Base-by-base conservation (phyloP, 2,113 vertebrate species). In the Pseudonaja textilis region DNA sequence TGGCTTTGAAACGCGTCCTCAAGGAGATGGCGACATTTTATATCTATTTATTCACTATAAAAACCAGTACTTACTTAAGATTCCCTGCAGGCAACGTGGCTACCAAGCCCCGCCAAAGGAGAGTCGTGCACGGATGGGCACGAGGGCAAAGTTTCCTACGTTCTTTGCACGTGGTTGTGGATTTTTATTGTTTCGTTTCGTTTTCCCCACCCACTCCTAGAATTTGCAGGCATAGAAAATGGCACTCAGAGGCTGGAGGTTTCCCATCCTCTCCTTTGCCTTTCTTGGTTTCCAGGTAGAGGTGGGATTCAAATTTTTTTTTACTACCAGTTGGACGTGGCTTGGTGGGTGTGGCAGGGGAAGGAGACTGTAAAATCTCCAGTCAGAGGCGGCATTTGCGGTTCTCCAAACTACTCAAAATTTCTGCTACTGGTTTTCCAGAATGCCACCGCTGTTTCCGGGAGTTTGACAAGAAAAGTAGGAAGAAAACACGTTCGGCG, bases 61-160 rank as follows among this genome's bases (percentile, higher is more conserved):
- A 50, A 98, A 25, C 39, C n/a, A 98, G 92, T 50, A 12, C 88
- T 55, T 87, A 87, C 86, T 74, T 96, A 96, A 95, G 96, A 96
- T 96, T 96, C 96, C 96, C 95, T 96, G 96, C 96, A 96, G 96
- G 96, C 96, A 97, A 96, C 91, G 94, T 94, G 95, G 96, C 95
- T 95, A 95, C 96, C 96, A 90, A 96, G 95, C 92, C 96, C 94
- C 95, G 96, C 95, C 95, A 96, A 97, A 97, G 34, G 97, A 96
- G 95, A 96, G 97, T 96, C 95, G 94, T 95, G 94, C 96, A 96
- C 93, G 95, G 94, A 96, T 96, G 97, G 97, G 96, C 95, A 96
- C 97, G 96, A 59, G 96, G 96, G 94, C 88, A 96, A 95, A 93
- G 95, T 95, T 93, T 94, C 96, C 96, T 96, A 97, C 96, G 97